These are phyloP conservation scores for Rhabdomys pumilio DNA, from an alignment of 2,797 vertebrate species.

Conservation along the genomic window DNA sequence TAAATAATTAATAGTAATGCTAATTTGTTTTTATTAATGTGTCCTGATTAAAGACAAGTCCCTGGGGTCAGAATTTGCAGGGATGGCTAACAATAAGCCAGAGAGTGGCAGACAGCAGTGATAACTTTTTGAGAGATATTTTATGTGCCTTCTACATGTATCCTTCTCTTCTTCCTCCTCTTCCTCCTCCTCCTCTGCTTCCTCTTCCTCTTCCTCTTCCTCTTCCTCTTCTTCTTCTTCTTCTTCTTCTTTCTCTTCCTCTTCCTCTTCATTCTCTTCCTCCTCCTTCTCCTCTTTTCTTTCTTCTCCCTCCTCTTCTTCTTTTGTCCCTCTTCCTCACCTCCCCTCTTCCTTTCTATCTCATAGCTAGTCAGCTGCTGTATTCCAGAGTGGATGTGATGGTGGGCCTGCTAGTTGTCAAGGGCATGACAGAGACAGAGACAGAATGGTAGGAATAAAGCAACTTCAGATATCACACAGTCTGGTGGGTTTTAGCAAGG, in stretches of 20 bases:
- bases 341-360: background rate
- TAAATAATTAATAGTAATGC: background rate
- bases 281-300: background rate
- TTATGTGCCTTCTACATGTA: background rate
- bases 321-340: background rate
- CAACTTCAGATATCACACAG: background rate
- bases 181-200: too few relatives aligned
- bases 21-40: background rate
- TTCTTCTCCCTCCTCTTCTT: too few relatives aligned
- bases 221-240: accelerated
- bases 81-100: background rate
- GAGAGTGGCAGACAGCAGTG: background rate
- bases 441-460: background rate
- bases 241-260: accelerated
- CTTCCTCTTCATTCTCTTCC: accelerated
- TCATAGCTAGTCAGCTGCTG: background rate
- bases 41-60: background rate
- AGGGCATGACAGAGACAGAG: background rate
- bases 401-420: background rate
- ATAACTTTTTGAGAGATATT: background rate
- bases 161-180: background rate
- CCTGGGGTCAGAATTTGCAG: background rate
- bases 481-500: background rate
- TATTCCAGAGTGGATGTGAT: background rate
- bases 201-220: too few relatives aligned